A percentile compares a stretch with the other conserved stretches of the same genome.
phyloP scores from a whole-genome alignment of 2,888 invertebrate genomes.

The Epiblema foenella region DNA sequence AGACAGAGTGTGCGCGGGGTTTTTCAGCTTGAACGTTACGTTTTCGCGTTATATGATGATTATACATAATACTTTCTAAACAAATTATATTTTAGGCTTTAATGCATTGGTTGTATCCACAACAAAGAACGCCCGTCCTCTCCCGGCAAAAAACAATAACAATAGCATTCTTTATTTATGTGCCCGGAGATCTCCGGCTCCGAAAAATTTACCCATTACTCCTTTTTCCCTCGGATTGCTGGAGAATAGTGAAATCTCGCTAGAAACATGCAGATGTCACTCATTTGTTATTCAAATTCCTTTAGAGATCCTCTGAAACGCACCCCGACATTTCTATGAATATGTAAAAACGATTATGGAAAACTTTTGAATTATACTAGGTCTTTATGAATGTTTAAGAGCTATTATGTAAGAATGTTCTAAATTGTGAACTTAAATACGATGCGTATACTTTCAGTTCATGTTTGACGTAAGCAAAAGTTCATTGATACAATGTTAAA shows the following conservation, averaged over 20 bases:
- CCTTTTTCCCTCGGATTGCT: not conserved
- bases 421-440: not conserved
- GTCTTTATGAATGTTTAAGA: constrained; percentile 46
- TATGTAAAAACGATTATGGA: constrained; percentile 83
- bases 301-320: constrained; percentile 76
- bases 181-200: too few species aligned
- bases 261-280: constrained; percentile 76
- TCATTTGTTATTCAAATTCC: constrained; percentile 83
- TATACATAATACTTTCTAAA: too few species aligned
- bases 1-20: too few species aligned
- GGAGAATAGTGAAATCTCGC: constrained; percentile 49
- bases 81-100: too few species aligned
- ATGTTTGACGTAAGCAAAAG: not conserved
- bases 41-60: too few species aligned
- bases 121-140: not conserved
- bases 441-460: not conserved
- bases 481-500: too few species aligned
- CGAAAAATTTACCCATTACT: not conserved
- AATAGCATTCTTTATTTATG: too few species aligned
- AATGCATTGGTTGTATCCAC: too few species aligned
- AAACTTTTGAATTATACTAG: constrained; percentile 70
- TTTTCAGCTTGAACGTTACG: too few species aligned
- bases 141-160: too few species aligned
- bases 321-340: constrained; percentile 79
- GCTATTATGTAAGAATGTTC: constrained; percentile 19